A percentile compares a stretch with the other conserved stretches of the same genome.
phyloP scores from a whole-genome alignment of 1,140 invertebrate species.

The Drosophila watanabei region DNA sequence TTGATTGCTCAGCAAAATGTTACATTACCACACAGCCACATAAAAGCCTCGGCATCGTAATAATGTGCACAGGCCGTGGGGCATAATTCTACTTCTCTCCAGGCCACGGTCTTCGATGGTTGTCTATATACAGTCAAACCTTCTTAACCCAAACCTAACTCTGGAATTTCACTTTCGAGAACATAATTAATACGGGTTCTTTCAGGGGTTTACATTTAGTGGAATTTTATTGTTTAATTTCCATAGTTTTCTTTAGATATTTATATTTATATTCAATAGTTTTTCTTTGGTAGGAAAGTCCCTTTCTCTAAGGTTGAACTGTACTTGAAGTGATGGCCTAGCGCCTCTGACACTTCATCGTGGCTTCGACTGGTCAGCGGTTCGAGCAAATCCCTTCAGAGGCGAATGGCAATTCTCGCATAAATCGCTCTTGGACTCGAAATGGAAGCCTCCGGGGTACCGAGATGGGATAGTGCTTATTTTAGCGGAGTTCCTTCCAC shows the following conservation, averaged over 20 bases:
- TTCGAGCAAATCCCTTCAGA: slow-evolving; percentile 31
- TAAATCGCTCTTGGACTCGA: slow-evolving; percentile 41
- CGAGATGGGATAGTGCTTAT: slow-evolving; percentile 25
- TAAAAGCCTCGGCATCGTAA: slow-evolving; percentile 43
- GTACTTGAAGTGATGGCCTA: not conserved
- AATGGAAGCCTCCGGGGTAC: slow-evolving; percentile 11
- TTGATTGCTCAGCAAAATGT: slow-evolving; percentile 67
- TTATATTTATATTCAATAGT: no score
- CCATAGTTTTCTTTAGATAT: no score
- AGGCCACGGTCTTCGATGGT: slow-evolving; percentile 1
- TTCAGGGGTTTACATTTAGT: not conserved
- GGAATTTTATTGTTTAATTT: no score
- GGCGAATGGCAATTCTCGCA: slow-evolving; percentile 36
- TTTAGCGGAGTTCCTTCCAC: slow-evolving; percentile 10
- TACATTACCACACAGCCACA: slow-evolving; percentile 58
- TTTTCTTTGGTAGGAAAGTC: not conserved
- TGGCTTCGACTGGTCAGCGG: slow-evolving; percentile 29
- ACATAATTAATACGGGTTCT: not conserved
- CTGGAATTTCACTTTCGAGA: not conserved
- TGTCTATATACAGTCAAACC: slow-evolving; percentile 28
- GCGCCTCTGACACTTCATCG: slow-evolving; percentile 8
- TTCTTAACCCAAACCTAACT: not conserved
- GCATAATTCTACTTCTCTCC: slow-evolving; percentile 41
- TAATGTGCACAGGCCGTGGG: slow-evolving; percentile 34
- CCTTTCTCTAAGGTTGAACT: not conserved